Base-by-base conservation (phyloP, 2,797 vertebrate genomes). In the Labroides dimidiatus region DNA sequence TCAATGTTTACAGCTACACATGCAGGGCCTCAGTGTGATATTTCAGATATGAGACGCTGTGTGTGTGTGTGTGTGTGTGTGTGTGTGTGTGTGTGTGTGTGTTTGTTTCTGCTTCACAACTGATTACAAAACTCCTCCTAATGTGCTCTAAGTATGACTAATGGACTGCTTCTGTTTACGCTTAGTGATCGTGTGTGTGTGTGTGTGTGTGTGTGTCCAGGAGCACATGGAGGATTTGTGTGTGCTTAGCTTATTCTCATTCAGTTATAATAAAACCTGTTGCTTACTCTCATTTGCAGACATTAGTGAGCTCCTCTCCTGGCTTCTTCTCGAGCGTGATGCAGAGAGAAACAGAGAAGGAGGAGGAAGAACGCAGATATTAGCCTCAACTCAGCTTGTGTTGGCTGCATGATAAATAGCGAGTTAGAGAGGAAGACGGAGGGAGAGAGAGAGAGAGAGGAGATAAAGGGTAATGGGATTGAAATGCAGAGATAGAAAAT, bases 111-210 rank as follows among this genome's bases (percentile, higher is more conserved):
- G 43, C 17, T n/a, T 19, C 43, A 45, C 43, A 45, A 10, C 53
- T 75, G 42, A 67, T 74, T 53, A 56, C 16, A 77, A 56, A 72
- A 30, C 44, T 41, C 53, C 53, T 63, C 42, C 65, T 87, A 84
- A 82, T 86, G 82, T 58, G 62, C 55, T 75, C 59, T 64, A 76
- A 85, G 78, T 69, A 63, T 65, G 73, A 75, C 69, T 87, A 87
- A 88, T 84, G 82, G 69, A 61, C 76, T 57, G 66, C 64, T 49
- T 78, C 70, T 75, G 77, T 88, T 81, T 81, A 56, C 71, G 66
- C 73, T 75, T 62, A 48, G 13, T 36, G 44, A 58, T 64, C 16
- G 4, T 66, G 58, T 20, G 17, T 66, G 45, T 37, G 21, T 50
- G 33, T 23, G 45, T 57, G 27, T 36, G 45, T 41, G 42, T 48